Evolutionary conservation across 2,797 vertebrate species (phyloP).

Genomic region (Sarcophilus harrisii): DNA sequence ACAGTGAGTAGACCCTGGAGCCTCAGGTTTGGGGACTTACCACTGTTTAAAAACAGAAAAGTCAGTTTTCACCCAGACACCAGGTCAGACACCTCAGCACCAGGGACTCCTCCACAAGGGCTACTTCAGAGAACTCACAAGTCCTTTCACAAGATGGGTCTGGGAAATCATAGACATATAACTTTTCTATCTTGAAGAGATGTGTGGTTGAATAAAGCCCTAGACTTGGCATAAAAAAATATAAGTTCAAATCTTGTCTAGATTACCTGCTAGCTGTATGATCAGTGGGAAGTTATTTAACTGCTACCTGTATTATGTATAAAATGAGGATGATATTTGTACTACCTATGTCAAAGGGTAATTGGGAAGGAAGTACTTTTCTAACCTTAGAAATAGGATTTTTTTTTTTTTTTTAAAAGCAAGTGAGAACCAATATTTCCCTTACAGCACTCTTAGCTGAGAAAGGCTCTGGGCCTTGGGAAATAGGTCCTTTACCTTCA

Average conservation of each 20-base stretch:
- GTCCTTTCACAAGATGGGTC: background rate
- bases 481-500: constrained; percentile 87
- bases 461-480: background rate
- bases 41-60: background rate
- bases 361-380: background rate
- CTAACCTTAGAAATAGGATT: background rate
- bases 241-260: background rate
- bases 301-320: background rate
- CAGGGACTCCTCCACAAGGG: background rate
- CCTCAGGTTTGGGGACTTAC: background rate
- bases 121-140: constrained; percentile 21
- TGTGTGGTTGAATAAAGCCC: background rate
- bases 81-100: background rate
- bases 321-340: background rate
- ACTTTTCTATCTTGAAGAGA: background rate
- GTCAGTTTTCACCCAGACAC: background rate
- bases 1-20: background rate
- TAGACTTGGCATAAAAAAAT: background rate
- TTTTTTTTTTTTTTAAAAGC: background rate
- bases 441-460: background rate
- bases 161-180: constrained; percentile 21
- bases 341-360: background rate
- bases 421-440: background rate
- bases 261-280: background rate
- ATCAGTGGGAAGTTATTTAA: background rate